These are phyloP conservation scores for Sebastes kiyomatsui DNA, from an alignment of 2,797 vertebrate species.

Conservation along the genomic window DNA sequence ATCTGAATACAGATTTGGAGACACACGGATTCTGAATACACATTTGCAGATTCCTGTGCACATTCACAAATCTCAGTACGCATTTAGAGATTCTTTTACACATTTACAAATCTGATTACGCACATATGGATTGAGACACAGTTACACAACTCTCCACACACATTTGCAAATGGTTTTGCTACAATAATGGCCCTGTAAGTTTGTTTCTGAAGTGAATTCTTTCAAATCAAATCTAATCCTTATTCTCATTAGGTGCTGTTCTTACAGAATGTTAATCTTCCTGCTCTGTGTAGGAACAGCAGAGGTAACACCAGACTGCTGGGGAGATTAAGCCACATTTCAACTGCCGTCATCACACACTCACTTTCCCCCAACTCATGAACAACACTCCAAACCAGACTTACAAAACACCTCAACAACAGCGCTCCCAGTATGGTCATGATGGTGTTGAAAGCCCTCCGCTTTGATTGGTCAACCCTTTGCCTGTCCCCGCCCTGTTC, in stretches of 20 bases:
- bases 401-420: not conserved
- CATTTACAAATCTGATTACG: too few species aligned
- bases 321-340: not conserved
- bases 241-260: not conserved
- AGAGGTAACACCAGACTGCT: slow-evolving; percentile 38
- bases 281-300: slow-evolving; percentile 34
- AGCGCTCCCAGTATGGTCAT: slow-evolving; percentile 2
- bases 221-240: too few species aligned
- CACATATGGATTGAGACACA: too few species aligned
- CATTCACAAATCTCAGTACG: too few species aligned
- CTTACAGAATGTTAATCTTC: not conserved
- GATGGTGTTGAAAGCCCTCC: slow-evolving; percentile 24
- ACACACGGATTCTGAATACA: too few species aligned
- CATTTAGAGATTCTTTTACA: too few species aligned
- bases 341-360: fast-evolving
- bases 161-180: too few species aligned
- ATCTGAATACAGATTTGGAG: too few species aligned
- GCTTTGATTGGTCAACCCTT: slow-evolving; percentile 1
- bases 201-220: too few species aligned
- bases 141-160: too few species aligned
- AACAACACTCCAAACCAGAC: fast-evolving
- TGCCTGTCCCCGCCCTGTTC: not conserved
- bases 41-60: too few species aligned
- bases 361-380: fast-evolving
- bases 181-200: too few species aligned